These are phyloP conservation scores for Drosophila ambigua DNA, from an alignment of 1,140 invertebrate species.

Conservation along the genomic window DNA sequence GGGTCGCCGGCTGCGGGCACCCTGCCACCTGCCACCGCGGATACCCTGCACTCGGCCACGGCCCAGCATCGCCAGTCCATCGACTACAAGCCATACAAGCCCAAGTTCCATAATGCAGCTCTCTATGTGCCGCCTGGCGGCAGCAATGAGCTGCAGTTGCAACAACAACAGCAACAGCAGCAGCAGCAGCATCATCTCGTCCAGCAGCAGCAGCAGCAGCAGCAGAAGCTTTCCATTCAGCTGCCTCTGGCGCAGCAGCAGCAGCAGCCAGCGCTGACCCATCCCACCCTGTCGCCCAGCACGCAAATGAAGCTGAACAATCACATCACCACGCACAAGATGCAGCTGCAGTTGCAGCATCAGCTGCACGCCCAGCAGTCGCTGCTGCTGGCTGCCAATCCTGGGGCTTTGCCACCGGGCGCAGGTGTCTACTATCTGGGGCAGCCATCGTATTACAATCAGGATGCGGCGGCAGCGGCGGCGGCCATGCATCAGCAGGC, in stretches of 20 bases:
- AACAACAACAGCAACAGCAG: slow-evolving; percentile 37
- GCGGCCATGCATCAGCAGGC: slow-evolving; percentile 67
- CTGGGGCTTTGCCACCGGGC: slow-evolving; percentile 31
- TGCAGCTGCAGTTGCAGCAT: slow-evolving; percentile 74
- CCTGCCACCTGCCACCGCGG: slow-evolving; percentile 67
- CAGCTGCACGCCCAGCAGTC: slow-evolving; percentile 65
- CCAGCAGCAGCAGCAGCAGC: slow-evolving; percentile 42
- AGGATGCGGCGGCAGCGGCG: slow-evolving; percentile 63
- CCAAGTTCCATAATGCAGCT: slow-evolving; percentile 89
- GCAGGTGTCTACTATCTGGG: slow-evolving; percentile 62
- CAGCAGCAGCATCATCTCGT: slow-evolving; percentile 28
- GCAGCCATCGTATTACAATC: slow-evolving; percentile 61
- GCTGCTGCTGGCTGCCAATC: slow-evolving; percentile 51
- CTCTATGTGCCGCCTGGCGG: slow-evolving; percentile 84
- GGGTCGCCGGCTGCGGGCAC: slow-evolving; percentile 78
- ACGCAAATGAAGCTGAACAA: slow-evolving; percentile 78
- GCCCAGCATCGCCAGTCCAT: slow-evolving; percentile 64
- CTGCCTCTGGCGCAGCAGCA: slow-evolving; percentile 43
- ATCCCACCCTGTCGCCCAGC: slow-evolving; percentile 76
- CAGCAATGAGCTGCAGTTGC: slow-evolving; percentile 60
- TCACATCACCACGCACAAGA: slow-evolving; percentile 77
- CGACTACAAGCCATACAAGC: slow-evolving; percentile 87
- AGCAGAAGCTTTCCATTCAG: slow-evolving; percentile 54
- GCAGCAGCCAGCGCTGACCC: slow-evolving; percentile 41
- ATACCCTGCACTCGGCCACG: slow-evolving; percentile 58